Conservation (phyloP, 2,113 vertebrate genomes). For the Lepidothrix coronata region DNA sequence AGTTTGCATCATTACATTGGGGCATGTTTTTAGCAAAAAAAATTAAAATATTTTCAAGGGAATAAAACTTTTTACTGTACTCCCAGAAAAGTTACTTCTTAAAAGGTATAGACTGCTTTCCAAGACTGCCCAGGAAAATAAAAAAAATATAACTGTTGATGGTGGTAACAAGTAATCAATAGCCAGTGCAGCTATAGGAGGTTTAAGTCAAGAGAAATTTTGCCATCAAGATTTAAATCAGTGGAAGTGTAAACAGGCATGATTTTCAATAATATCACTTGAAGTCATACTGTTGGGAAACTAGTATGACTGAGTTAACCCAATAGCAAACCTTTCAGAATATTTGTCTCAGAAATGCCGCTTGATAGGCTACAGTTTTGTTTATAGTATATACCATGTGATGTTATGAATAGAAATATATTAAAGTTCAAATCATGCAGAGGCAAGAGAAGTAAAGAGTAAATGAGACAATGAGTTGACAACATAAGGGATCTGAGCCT, state of each 20-base stretch:
- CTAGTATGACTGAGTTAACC: not conserved
- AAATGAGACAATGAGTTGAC: not conserved
- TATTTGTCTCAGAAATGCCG: not conserved
- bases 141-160: not conserved
- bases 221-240: not conserved
- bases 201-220: not conserved
- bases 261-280: not conserved
- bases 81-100: slow-evolving; percentile 9
- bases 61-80: slow-evolving; percentile 25
- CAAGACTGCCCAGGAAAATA: not conserved
- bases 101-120: not conserved
- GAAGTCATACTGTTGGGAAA: not conserved
- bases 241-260: not conserved
- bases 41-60: not conserved
- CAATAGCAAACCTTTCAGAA: not conserved
- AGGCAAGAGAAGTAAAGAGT: not conserved
- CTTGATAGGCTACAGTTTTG: not conserved
- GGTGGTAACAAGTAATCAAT: not conserved
- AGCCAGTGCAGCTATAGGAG: not conserved
- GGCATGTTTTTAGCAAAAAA: slow-evolving; percentile 1
- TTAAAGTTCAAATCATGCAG: not conserved
- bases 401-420: not conserved
- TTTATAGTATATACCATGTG: not conserved
- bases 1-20: not conserved
- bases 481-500: not conserved